Conservation (phyloP, 2,113 vertebrate genomes). For the Coptodon bakossiorum region DNA sequence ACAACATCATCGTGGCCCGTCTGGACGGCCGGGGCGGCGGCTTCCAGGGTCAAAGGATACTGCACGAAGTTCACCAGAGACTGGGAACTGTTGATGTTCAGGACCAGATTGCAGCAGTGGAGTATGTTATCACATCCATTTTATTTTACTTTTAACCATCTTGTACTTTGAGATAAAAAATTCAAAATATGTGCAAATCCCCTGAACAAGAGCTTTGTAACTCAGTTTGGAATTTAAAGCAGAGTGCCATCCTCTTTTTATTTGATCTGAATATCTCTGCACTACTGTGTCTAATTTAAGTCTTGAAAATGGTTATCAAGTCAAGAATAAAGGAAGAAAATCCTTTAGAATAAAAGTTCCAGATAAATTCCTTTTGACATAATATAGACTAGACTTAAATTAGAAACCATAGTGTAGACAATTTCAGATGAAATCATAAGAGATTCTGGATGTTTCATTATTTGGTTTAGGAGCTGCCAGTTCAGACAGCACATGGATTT, state of each 20-base stretch:
- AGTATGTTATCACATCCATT: conserved; percentile 69
- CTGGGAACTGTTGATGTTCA: conserved; percentile 89
- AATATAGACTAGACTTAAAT: neutral
- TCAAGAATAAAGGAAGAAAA: neutral
- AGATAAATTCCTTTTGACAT: neutral
- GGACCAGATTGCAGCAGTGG: conserved; percentile 88
- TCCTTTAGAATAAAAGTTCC: neutral
- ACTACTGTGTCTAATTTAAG: neutral
- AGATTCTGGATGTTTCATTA: neutral
- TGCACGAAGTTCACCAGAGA: conserved; percentile 85
- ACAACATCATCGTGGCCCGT: conserved; percentile 84
- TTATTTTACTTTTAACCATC: neutral
- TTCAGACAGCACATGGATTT: neutral
- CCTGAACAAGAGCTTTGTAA: neutral
- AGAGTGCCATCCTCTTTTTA: neutral
- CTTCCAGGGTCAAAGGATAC: conserved; percentile 90
- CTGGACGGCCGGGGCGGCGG: conserved; percentile 94
- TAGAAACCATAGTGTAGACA: neutral
- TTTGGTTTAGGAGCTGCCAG: neutral
- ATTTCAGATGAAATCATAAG: neutral
- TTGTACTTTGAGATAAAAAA: neutral
- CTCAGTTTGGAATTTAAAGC: neutral
- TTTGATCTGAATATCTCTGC: neutral
- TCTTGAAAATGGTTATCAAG: neutral
- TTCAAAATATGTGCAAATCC: neutral